phyloP scores from a whole-genome alignment of 2,113 vertebrate species.

The Sapayoa aenigma region DNA sequence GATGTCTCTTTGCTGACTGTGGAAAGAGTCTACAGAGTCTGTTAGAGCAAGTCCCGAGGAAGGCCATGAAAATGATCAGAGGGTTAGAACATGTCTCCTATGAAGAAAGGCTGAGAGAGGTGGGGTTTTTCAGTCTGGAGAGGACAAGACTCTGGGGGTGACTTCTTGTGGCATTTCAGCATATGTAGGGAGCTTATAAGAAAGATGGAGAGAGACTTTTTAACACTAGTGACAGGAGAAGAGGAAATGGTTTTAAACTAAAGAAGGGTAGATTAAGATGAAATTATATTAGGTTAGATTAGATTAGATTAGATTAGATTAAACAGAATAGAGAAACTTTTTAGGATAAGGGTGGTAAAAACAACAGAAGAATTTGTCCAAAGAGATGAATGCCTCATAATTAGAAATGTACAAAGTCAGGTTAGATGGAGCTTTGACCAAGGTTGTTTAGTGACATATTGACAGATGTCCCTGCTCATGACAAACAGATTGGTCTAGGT shows the following conservation, averaged over 20 bases:
- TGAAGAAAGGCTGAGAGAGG: not conserved
- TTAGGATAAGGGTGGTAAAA: not conserved
- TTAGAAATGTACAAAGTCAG: not conserved
- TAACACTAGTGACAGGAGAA: not conserved
- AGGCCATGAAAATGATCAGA: not conserved
- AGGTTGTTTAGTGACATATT: not conserved
- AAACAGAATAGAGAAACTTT: not conserved
- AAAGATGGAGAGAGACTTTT: not conserved
- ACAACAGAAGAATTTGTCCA: not conserved
- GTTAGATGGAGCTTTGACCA: not conserved
- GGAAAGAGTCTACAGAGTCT: not conserved
- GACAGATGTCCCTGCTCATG: not conserved
- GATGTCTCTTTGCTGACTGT: not conserved
- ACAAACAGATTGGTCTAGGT: not conserved
- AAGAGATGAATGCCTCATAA: not conserved
- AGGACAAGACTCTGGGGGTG: not conserved
- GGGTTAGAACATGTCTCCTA: not conserved
- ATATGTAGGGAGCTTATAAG: not conserved
- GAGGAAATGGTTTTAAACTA: not conserved
- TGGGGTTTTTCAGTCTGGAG: not conserved
- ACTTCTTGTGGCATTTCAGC: not conserved
- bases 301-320: not conserved
- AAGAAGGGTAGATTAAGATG: not conserved
- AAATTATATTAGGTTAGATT: not conserved
- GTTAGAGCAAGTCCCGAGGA: not conserved